Conservation (phyloP, 2,888 invertebrate species). For the Drosophila incognita region DNA sequence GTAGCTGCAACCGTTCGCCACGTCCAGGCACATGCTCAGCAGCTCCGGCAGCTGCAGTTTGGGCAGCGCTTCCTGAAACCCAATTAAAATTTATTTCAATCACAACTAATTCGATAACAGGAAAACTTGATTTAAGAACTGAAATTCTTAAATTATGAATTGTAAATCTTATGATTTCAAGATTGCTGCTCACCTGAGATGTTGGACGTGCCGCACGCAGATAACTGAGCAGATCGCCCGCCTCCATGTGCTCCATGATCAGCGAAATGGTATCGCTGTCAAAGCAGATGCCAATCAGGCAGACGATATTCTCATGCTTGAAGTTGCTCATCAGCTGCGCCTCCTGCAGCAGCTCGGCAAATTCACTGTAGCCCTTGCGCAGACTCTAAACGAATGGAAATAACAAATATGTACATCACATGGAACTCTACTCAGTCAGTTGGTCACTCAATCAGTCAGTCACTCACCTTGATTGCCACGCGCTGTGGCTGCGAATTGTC, state of each 20-base stretch:
- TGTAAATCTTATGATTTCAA: background rate
- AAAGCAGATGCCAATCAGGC: constrained; percentile 96
- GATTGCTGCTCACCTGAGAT: constrained; percentile 86
- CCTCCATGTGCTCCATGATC: constrained; percentile 99
- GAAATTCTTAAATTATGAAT: background rate
- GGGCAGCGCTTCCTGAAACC: constrained; percentile 87
- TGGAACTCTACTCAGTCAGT: background rate
- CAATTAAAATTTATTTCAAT: background rate
- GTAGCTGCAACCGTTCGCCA: constrained; percentile 97
- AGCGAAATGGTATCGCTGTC: constrained; percentile 97
- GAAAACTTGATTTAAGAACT: background rate
- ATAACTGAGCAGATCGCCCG: constrained; percentile 96
- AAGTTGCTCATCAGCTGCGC: constrained; percentile 99
- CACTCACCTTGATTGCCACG: constrained; percentile 94
- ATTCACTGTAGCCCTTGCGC: constrained; percentile 94
- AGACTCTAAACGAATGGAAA: constrained; percentile 88
- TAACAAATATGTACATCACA: background rate
- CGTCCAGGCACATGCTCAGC: constrained; percentile 96
- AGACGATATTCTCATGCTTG: constrained; percentile 97
- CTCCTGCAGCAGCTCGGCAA: constrained; percentile 97
- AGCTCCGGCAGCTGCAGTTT: constrained; percentile 93
- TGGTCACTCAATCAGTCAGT: background rate
- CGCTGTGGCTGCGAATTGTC: constrained; percentile 90
- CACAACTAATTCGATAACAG: background rate
- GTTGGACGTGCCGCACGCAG: constrained; percentile 91